Evolutionary conservation across 2,888 invertebrate species (phyloP).

Genomic region (Sinopyrophorus schimmeli): DNA sequence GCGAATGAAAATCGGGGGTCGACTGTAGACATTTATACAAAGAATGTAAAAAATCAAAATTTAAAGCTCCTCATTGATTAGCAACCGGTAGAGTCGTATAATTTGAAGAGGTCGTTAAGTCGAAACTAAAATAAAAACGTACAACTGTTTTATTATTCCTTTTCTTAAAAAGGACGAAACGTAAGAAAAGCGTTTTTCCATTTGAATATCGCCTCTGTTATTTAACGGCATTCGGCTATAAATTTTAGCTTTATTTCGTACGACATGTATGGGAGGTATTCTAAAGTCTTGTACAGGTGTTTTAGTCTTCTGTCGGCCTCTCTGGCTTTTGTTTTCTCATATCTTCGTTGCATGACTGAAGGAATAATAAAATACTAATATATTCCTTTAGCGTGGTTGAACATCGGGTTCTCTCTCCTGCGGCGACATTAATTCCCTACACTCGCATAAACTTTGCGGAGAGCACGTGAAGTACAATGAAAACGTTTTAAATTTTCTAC

Average conservation of each 20-base stretch:
- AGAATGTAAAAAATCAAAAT: no score
- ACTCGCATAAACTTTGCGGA: conserved; percentile 3
- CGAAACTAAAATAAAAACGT: no score
- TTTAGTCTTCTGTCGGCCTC: conserved; percentile 1
- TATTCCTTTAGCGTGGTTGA: conserved; percentile 6
- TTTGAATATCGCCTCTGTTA: background rate
- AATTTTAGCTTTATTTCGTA: background rate
- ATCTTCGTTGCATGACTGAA: conserved; percentile 4
- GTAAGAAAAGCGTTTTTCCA: no score
- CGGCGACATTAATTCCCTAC: conserved; percentile 8
- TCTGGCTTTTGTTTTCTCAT: background rate
- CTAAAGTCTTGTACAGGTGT: conserved; percentile 7
- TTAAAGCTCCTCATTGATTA: no score
- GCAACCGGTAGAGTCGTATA: no score
- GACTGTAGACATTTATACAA: no score
- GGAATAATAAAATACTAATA: conserved; percentile 14
- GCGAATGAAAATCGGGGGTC: no score
- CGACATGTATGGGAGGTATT: background rate
- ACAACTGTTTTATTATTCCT: no score
- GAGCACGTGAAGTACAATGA: conserved; percentile 10
- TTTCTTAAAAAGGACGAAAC: no score
- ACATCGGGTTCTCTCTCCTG: conserved; percentile 8
- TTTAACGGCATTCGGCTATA: conserved; percentile 1
- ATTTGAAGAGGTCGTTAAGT: no score
- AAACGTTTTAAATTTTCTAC: conserved; percentile 12